Conservation (phyloP, 1,140 invertebrate genomes). For the Habropoda laboriosa region DNA sequence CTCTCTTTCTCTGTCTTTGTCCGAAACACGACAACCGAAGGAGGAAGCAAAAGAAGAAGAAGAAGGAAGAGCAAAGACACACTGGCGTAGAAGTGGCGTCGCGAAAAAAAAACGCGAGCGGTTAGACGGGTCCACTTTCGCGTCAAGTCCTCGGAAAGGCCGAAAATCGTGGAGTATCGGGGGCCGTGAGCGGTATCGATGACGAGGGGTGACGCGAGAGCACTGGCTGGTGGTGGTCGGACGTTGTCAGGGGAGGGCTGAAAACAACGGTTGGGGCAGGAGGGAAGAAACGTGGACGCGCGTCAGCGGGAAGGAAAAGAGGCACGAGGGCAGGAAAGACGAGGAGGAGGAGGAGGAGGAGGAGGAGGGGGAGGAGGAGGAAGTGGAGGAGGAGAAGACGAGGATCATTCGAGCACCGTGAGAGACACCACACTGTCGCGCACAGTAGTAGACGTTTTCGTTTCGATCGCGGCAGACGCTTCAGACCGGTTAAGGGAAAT, state of each 20-base stretch:
- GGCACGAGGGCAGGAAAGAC: neutral
- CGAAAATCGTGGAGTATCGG: neutral
- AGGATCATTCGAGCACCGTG: slow-evolving; percentile 35
- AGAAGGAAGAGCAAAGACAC: neutral
- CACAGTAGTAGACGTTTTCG: slow-evolving; percentile 13
- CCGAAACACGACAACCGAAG: neutral
- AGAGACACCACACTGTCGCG: slow-evolving; percentile 44
- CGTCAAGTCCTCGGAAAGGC: neutral
- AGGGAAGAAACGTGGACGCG: neutral
- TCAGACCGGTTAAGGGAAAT: slow-evolving; percentile 40
- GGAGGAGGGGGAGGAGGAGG: neutral
- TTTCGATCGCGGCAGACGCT: neutral
- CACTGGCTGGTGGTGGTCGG: neutral
- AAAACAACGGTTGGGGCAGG: neutral
- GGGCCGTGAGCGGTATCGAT: neutral
- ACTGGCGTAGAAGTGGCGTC: too few relatives aligned
- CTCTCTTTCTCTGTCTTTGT: too few relatives aligned
- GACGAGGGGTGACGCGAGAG: neutral
- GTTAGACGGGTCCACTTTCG: slow-evolving; percentile 46
- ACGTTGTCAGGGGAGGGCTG: neutral
- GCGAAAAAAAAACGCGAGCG: too few relatives aligned
- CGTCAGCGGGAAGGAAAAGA: neutral
- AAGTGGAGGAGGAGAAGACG: neutral
- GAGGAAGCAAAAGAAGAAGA: too few relatives aligned
- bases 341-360: neutral